These are phyloP conservation scores for Ceyx cyanopectus DNA, from an alignment of 2,113 vertebrate genomes.

Conservation along the genomic window DNA sequence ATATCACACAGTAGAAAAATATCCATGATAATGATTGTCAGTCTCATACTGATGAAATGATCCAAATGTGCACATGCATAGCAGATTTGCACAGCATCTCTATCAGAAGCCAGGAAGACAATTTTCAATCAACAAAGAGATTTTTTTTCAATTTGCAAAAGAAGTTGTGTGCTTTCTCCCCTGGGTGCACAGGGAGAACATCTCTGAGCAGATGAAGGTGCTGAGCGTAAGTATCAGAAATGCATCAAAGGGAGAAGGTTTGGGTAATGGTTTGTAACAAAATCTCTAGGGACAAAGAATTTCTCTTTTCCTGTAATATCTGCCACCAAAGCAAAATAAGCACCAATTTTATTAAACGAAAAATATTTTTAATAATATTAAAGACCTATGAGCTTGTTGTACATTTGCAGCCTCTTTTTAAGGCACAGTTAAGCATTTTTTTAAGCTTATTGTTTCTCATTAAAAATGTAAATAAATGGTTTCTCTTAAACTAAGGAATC, in stretches of 20 bases:
- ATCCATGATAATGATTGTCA: background rate
- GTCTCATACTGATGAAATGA: background rate
- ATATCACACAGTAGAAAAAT: background rate
- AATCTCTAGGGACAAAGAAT: background rate
- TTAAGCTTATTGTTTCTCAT: background rate
- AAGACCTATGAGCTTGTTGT: background rate
- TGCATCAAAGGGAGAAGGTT: background rate
- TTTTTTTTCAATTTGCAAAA: background rate
- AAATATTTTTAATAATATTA: background rate
- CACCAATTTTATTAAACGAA: background rate
- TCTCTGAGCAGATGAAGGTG: background rate
- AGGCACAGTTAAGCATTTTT: background rate
- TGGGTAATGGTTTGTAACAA: background rate
- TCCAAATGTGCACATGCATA: background rate
- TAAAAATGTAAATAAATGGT: background rate
- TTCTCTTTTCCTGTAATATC: background rate
- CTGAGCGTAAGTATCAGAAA: slow-evolving; percentile 28
- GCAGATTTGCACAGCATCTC: background rate
- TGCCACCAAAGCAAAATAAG: slow-evolving; percentile 11
- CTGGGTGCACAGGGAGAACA: background rate
- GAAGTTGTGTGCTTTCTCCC: background rate
- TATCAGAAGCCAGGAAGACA: background rate
- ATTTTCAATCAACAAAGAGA: background rate
- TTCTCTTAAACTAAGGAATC: background rate
- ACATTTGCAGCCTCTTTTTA: background rate